Evolutionary conservation across 2,113 vertebrate genomes (phyloP).

Genomic region (Protomyctophum bolini): DNA sequence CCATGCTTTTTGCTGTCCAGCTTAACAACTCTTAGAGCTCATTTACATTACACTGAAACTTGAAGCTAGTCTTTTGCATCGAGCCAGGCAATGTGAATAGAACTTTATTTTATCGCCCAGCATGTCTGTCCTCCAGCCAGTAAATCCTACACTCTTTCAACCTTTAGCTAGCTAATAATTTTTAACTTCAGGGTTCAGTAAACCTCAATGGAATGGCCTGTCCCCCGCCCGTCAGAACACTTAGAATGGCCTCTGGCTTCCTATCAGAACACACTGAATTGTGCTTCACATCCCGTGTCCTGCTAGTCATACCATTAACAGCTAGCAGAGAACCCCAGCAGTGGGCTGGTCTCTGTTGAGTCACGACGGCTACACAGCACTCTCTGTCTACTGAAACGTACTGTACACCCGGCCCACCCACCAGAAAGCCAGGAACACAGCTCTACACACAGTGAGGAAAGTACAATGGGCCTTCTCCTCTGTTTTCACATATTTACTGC

Average conservation of each 20-base stretch:
- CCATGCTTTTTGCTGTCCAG: too few relatives aligned
- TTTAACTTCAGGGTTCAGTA: slow-evolving; percentile 25
- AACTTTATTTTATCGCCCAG: not conserved
- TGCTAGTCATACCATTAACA: slow-evolving; percentile 33
- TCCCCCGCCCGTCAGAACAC: slow-evolving; percentile 35
- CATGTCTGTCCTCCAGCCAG: not conserved
- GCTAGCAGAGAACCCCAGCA: slow-evolving; percentile 44
- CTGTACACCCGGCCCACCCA: slow-evolving; percentile 10
- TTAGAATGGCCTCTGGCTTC: slow-evolving; percentile 55
- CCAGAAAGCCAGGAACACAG: slow-evolving; percentile 21
- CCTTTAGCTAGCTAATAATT: slow-evolving; percentile 13
- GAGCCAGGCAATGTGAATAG: too few relatives aligned
- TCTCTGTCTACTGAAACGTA: slow-evolving; percentile 48
- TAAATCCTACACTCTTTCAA: slow-evolving; percentile 4
- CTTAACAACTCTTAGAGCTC: too few relatives aligned
- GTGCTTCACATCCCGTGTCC: slow-evolving; percentile 57
- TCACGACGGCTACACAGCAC: slow-evolving; percentile 53
- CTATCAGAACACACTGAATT: slow-evolving; percentile 26
- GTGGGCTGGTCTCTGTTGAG: slow-evolving; percentile 46
- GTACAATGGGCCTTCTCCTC: not conserved
- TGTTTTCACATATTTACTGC: not conserved
- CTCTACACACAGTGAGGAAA: slow-evolving; percentile 15
- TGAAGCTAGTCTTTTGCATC: too few relatives aligned
- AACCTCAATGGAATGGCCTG: slow-evolving; percentile 9
- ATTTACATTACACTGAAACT: too few relatives aligned